A percentile compares a stretch with the other conserved stretches of the same genome.
These are phyloP conservation scores for Corythoichthys haematopterus DNA, from an alignment of 2,113 vertebrate species.

Conservation along the genomic window DNA sequence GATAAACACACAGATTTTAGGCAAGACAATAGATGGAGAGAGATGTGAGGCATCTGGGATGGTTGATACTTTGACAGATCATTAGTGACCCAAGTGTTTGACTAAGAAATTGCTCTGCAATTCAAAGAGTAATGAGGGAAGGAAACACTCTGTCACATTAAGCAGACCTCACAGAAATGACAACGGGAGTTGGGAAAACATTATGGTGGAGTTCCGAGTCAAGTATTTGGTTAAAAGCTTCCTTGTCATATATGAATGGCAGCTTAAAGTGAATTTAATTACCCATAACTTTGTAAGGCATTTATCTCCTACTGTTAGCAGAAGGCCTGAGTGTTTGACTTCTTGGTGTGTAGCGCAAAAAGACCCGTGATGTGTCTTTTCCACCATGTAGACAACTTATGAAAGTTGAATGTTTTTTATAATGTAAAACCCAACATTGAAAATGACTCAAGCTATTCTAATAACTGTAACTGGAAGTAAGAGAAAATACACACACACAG, in stretches of 20 bases:
- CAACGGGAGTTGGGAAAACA: conserved; percentile 1
- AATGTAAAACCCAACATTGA: neutral
- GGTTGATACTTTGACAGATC: conserved; percentile 1
- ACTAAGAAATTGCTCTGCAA: conserved; percentile 17
- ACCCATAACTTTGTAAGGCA: conserved; percentile 12
- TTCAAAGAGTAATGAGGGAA: conserved; percentile 17
- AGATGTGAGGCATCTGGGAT: neutral
- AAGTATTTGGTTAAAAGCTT: neutral
- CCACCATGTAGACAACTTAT: conserved; percentile 11
- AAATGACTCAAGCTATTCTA: neutral
- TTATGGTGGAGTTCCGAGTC: neutral
- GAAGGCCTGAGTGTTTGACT: conserved; percentile 60
- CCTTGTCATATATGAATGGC: conserved; percentile 5
- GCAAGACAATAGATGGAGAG: neutral
- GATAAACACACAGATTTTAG: neutral
- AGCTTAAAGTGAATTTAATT: conserved; percentile 16
- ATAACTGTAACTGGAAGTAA: neutral
- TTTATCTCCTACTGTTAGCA: conserved; percentile 22
- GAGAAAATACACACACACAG: neutral
- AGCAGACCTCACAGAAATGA: conserved; percentile 3
- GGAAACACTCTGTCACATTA: conserved; percentile 15
- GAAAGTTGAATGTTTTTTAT: neutral
- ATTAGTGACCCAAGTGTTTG: conserved; percentile 5
- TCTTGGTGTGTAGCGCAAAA: conserved; percentile 44
- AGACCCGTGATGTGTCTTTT: conserved; percentile 31